Percentiles rank a stretch among this genome's conserved stretches.
These are phyloP conservation scores for Alentia gelatinosa DNA, from an alignment of 2,888 invertebrate species.

Conservation along the genomic window DNA sequence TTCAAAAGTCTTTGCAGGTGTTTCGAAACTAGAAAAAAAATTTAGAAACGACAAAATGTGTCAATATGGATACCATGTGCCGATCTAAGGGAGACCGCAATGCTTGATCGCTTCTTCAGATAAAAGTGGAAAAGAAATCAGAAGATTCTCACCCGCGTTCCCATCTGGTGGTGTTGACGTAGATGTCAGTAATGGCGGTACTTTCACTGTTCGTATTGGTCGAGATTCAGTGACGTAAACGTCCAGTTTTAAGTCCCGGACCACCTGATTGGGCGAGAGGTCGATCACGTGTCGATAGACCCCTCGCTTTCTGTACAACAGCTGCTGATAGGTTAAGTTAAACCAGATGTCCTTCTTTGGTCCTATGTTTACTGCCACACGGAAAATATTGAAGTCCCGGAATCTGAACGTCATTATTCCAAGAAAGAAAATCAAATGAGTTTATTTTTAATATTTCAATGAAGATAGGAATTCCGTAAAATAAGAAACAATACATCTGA, in stretches of 20 bases:
- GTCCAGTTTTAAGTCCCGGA: slow-evolving; percentile 45
- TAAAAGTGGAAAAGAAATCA: neutral
- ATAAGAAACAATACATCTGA: too few relatives aligned
- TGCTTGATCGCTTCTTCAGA: too few relatives aligned
- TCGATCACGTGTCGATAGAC: slow-evolving; percentile 87
- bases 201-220: neutral
- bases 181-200: slow-evolving; percentile 23
- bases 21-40: too few relatives aligned
- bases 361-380: slow-evolving; percentile 85
- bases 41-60: too few relatives aligned
- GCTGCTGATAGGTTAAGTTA: slow-evolving; percentile 88
- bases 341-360: slow-evolving; percentile 85
- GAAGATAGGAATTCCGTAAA: too few relatives aligned
- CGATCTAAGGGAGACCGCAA: too few relatives aligned
- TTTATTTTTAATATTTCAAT: too few relatives aligned
- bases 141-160: slow-evolving; percentile 9
- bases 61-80: too few relatives aligned
- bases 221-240: slow-evolving; percentile 49
- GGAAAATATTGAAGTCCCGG: slow-evolving; percentile 72
- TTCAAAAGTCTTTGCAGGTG: too few relatives aligned
- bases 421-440: too few relatives aligned
- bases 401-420: too few relatives aligned
- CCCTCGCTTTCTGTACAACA: slow-evolving; percentile 83
- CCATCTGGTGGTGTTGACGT: slow-evolving; percentile 34
- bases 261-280: slow-evolving; percentile 85